Base-by-base conservation (phyloP, 2,888 invertebrate species). In the Tetranychus piercei region DNA sequence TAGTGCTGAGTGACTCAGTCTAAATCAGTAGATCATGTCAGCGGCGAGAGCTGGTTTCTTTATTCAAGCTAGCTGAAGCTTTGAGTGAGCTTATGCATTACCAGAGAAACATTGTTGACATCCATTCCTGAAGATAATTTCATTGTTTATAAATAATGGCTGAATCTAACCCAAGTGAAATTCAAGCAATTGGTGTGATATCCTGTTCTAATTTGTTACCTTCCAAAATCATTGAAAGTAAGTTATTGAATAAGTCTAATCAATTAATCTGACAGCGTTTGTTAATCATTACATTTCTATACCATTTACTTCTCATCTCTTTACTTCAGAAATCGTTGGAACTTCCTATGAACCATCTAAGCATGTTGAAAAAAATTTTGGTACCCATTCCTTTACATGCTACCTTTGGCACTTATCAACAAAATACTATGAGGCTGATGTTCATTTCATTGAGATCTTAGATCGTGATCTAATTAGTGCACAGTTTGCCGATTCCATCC, bases 381-480 rank as follows among this genome's bases (percentile, higher is more conserved):
- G 69, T 18, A 34, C 6, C n/a, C 69, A 69, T 34, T 22, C 9
- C 1, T 11, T 71, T 4, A 20, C 66, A 15, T 75, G 55, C 45
- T 83, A 84, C 79, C 80, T 84, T 1, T 87, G 87, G 87, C 83
- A 84, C 77, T 86, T 89, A 76, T 86, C 87, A 78, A 89, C 88
- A 66, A 90, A 89, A 81, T 90, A 90, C 82, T 90, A 89, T 80
- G 85, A 85, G 71, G 86, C 88, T 15, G 84, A 86, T 80, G 84
- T 88, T 55, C 82, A 85, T 77, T 79, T 89, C 23, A 86, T 87
- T 79, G 82, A 85, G 0, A 82, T 87, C 73, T 81, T 84, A 79
- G 80, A 82, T 79, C 82, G 85, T 77, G 84, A 83, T 45, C 81
- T 84, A 74, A 82, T 86, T 34, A 82, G 83, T 76, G 81, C 85